Base-by-base conservation (phyloP, 2,888 invertebrate species). In the Limnephilus marmoratus region DNA sequence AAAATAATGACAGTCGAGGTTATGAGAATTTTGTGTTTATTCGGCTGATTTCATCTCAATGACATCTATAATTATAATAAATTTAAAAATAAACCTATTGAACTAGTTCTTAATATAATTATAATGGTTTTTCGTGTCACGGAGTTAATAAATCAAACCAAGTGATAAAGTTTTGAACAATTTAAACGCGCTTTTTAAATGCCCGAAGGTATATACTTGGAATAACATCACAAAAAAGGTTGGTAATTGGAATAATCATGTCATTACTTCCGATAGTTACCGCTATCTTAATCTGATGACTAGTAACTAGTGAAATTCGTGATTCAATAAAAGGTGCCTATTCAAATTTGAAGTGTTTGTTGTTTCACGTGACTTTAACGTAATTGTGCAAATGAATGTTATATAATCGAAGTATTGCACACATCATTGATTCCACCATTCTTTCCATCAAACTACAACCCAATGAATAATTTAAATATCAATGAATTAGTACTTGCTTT, bases 1-100 rank as follows among this genome's bases (percentile, higher is more conserved):
- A 31, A 49, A 87, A 85, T 81, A 85, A 81, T 91, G 80, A 34
- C 53, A 83, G 29, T 45, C 29, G 86, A 91, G 91, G 91, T 91
- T 91, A 91, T 90, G 90, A 85, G 53, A 85, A 49, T 91, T 91
- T 86, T 91, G 86, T 86, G 81, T 87, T 87, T 91, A 91, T 91
- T 91, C 81, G 41, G 24, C 85, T 88, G 81, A 81, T 87, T 45
- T 87, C 81, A 91, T 81, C 41, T 91, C 91, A 91, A 91, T 91
- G 91, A n/a, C 91, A 87, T 90, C 68, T 88, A 88, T 86, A 41
- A 49, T 41, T 49, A 49, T 86, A 86, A 86, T 29, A 29, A 49
- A 86, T 86, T 86, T 86, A 49, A 45, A 86, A 11, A 9, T 83
- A 83, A 15, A 83, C 5, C 18, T 34, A 34, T 31, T 83, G 18